These are phyloP conservation scores for Orthosia cruda DNA, from an alignment of 2,888 invertebrate species.

Conservation along the genomic window DNA sequence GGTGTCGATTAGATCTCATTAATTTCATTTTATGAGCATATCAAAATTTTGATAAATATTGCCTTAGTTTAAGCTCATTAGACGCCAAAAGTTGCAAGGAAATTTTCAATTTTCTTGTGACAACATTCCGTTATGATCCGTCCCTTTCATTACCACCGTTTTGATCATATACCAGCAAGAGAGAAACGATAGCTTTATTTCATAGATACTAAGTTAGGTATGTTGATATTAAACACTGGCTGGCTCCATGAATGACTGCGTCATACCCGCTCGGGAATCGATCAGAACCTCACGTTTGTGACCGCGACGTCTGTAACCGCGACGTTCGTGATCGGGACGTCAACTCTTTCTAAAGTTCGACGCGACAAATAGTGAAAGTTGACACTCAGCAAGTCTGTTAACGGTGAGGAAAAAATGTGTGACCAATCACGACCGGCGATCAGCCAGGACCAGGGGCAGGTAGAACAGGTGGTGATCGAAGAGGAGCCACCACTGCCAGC, in stretches of 20 bases:
- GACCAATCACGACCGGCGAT: not conserved
- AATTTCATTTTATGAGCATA: not conserved
- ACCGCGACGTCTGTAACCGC: not conserved
- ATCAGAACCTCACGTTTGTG: conserved; percentile 4
- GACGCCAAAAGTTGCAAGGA: not conserved
- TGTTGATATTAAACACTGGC: conserved; percentile 6
- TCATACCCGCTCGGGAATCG: conserved; percentile 9
- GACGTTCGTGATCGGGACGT: conserved; percentile 5
- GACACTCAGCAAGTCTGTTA: not conserved
- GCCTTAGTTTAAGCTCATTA: not conserved
- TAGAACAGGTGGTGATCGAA: not conserved
- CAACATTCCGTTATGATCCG: conserved; percentile 8
- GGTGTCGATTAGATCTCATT: not conserved
- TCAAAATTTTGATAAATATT: not conserved
- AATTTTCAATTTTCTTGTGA: conserved; percentile 11
- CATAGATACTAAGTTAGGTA: conserved; percentile 17
- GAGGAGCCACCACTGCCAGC: conserved; percentile 3
- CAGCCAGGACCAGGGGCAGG: not conserved
- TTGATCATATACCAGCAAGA: conserved; percentile 13
- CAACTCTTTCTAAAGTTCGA: conserved; percentile 1
- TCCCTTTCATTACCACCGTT: conserved; percentile 24
- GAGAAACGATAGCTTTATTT: conserved; percentile 22
- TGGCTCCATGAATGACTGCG: conserved; percentile 1
- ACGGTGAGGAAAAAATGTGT: conserved; percentile 21
- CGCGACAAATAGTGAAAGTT: not conserved